phyloP scores from a whole-genome alignment of 2,113 vertebrate species.

The Lophura nycthemera region DNA sequence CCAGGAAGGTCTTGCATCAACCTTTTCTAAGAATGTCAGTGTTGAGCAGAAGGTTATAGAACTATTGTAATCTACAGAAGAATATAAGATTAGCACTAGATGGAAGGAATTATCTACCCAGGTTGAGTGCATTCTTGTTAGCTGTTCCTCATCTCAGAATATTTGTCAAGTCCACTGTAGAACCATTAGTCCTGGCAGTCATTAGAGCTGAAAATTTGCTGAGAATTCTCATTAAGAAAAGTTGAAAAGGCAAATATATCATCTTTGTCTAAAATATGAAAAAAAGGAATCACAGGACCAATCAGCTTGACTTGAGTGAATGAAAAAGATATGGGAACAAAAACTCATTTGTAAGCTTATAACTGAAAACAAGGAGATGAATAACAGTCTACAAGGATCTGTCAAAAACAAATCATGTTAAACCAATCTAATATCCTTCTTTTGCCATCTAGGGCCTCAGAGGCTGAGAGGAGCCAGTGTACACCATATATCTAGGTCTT shows the following conservation, averaged over 20 bases:
- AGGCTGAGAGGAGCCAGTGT: not conserved
- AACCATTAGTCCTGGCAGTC: not conserved
- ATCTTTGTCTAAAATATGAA: not conserved
- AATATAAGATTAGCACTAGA: not conserved
- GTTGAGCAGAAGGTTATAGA: not conserved
- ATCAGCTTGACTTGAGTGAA: constrained; percentile 1
- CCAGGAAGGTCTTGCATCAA: not conserved
- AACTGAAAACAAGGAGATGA: constrained; percentile 18
- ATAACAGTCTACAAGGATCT: not conserved
- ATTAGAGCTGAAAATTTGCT: not conserved
- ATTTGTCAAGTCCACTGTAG: not conserved
- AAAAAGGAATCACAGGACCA: not conserved
- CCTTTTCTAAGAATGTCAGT: not conserved
- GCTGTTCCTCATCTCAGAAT: not conserved
- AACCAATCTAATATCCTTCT: constrained; percentile 22
- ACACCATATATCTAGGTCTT: not conserved
- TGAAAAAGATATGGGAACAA: constrained; percentile 5
- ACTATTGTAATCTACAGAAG: not conserved
- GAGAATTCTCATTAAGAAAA: not conserved
- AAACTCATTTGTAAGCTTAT: not conserved
- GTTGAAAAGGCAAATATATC: not conserved
- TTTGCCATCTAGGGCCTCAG: not conserved
- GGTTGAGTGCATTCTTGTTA: not conserved
- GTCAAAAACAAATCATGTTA: constrained; percentile 6
- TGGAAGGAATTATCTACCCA: not conserved